Conservation (phyloP, 2,888 invertebrate species). For the Microctonus aethiopoides region DNA sequence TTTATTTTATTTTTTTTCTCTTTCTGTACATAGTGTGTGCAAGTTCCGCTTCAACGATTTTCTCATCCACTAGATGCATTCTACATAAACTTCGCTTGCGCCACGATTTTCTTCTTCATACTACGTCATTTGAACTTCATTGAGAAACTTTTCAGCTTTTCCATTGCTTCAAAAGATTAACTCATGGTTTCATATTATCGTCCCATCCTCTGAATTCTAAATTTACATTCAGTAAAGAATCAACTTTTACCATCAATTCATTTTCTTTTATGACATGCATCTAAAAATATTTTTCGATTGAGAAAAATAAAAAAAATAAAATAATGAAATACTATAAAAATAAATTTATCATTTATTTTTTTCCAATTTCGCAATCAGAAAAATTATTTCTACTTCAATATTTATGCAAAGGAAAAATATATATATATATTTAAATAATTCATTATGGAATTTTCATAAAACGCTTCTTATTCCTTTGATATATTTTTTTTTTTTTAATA, state of each 20-base stretch:
- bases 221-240: not conserved
- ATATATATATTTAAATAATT: no score
- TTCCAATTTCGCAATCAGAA: not conserved
- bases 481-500: not conserved
- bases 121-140: slow-evolving; percentile 7
- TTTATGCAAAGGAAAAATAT: no score
- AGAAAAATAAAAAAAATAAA: not conserved
- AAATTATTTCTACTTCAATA: no score
- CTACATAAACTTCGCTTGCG: slow-evolving; percentile 4
- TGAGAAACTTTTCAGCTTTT: slow-evolving; percentile 1
- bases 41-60: not conserved
- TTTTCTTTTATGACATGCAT: not conserved
- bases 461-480: not conserved
- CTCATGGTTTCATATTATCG: not conserved
- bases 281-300: not conserved
- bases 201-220: not conserved
- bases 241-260: not conserved
- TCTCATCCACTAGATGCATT: not conserved
- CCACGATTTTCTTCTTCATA: not conserved
- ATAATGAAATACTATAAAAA: not conserved
- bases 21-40: not conserved
- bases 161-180: not conserved
- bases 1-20: not conserved
- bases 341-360: not conserved
- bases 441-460: not conserved